Base-by-base conservation (phyloP, 2,113 vertebrate genomes). In the Alouatta palliata region DNA sequence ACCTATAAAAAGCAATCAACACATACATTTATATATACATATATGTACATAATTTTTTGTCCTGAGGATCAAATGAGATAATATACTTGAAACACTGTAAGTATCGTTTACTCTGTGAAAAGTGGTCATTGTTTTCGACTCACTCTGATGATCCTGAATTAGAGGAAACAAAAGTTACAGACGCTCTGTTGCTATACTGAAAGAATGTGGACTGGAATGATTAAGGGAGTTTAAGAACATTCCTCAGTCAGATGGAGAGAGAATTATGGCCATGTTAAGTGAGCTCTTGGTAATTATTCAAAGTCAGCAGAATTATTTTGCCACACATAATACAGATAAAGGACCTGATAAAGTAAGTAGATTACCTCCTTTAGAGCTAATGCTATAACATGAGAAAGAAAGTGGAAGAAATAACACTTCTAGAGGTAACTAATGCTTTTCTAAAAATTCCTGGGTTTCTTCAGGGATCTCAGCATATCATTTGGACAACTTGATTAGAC, bases 251-350 rank as follows among this genome's bases (percentile, higher is more conserved):
- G 11, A 79, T 19, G 11, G 32, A 32, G 47, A 82, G 52, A 96
- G 58, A 94, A 90, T 75, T 87, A 68, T 40, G 58, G 47, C 52
- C 86, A 9, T 95, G 52, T 64, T 90, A 95, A 93, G 89, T 84
- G 73, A 95, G 64, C 88, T 86, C 66, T 35, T 43, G 86, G 91
- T 94, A 83, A 87, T 77, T 90, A 85, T 52, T 90, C 49, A 93
- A 68, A 82, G 58, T 80, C 66, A 71, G 52, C 61, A 95, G 68
- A 94, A 90, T 77, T 77, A 86, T 90, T 87, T 58, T 94, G 52
- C 79, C 64, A 70, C 77, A 93, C 90, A 87, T 43, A 80, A 27
- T 79, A 66, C 43, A 71, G 79, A 90, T 52, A 73, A 93, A 76
- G 79, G 37, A 87, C 35, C 54, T 82, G 30, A 56, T 52, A 70